phyloP scores from a whole-genome alignment of 2,888 invertebrate species.

The Rhaphigaster nebulosa region DNA sequence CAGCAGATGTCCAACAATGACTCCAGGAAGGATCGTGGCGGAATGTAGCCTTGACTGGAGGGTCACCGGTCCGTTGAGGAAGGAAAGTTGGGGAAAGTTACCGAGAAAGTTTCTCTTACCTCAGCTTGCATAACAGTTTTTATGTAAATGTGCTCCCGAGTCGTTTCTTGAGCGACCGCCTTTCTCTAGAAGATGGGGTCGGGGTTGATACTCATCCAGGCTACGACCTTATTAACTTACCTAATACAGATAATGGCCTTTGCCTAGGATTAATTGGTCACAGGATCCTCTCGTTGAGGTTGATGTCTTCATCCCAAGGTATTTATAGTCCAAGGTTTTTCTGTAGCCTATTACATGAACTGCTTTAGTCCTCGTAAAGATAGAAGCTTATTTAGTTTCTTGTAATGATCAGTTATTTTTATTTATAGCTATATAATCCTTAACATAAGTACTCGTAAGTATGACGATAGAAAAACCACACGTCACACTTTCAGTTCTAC shows the following conservation, averaged over 20 bases:
- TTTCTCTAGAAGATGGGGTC: slow-evolving; percentile 25
- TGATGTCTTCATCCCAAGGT: background rate
- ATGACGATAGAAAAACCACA: background rate
- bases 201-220: background rate
- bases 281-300: background rate
- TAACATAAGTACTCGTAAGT: background rate
- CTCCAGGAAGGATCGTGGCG: slow-evolving; percentile 43
- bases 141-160: slow-evolving; percentile 35
- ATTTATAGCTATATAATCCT: background rate
- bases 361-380: background rate
- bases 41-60: slow-evolving; percentile 48
- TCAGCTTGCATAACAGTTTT: slow-evolving; percentile 45
- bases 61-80: slow-evolving; percentile 33
- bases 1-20: slow-evolving; percentile 26
- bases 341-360: background rate
- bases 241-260: slow-evolving; percentile 2
- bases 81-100: slow-evolving; percentile 38
- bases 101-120: slow-evolving; percentile 39
- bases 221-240: slow-evolving; percentile 13
- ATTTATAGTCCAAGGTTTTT: background rate
- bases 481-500: background rate
- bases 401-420: background rate
- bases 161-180: background rate
- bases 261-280: background rate
- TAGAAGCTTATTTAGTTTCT: background rate